A percentile compares a stretch with the other conserved stretches of the same genome.
Evolutionary conservation across 2,113 vertebrate species (phyloP).

Genomic region (Rhinichthys klamathensis): DNA sequence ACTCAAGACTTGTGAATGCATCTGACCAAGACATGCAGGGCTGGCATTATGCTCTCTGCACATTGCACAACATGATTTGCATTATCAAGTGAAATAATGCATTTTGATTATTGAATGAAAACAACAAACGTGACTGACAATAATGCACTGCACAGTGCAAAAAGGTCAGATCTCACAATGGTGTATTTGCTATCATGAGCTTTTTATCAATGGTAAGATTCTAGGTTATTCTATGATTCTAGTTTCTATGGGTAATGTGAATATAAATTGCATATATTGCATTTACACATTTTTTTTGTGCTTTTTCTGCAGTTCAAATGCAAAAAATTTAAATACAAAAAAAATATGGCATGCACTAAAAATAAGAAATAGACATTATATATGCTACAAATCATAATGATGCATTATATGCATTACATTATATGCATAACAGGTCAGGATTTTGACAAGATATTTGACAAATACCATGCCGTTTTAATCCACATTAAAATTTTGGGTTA

Average conservation of each 20-base stretch:
- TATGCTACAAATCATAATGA: not conserved
- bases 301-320: not conserved
- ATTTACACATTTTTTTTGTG: not conserved
- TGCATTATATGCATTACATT: not conserved
- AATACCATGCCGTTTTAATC: not conserved
- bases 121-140: not conserved
- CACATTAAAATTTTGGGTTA: not conserved
- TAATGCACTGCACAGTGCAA: not conserved
- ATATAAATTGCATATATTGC: not conserved
- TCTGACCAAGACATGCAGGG: not conserved
- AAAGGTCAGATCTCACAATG: not conserved
- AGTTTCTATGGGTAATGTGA: too few relatives aligned
- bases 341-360: not conserved
- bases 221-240: not conserved
- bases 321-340: not conserved
- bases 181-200: not conserved
- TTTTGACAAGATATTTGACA: not conserved
- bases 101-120: not conserved
- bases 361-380: not conserved
- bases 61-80: not conserved
- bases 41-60: not conserved
- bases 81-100: not conserved
- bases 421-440: not conserved
- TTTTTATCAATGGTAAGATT: not conserved
- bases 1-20: not conserved